Base-by-base conservation (phyloP, 2,113 vertebrate genomes). In the Entomyzon cyanotis region DNA sequence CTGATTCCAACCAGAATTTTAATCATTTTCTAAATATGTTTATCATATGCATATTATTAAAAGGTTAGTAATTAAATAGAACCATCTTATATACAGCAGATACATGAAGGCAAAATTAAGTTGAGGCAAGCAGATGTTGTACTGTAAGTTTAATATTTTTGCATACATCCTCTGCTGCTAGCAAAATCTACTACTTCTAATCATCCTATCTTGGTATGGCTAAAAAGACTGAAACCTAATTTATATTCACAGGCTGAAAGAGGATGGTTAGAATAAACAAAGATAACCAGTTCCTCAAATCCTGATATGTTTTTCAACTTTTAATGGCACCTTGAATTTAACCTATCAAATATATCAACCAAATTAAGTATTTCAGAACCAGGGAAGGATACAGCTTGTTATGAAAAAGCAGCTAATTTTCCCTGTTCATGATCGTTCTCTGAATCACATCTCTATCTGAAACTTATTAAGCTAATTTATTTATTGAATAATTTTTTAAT, bases 191-290 rank as follows among this genome's bases (percentile, higher is more conserved):
- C 44, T 47, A 22, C 23, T 65, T 70, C 84, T 46, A 28, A 77
- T 24, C 31, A 58, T 49, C 3, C 3, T 12, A 8, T 41, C 52
- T 62, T 84, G 33, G 30, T 67, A 63, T 0, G 0, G 42, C 35
- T 63, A 84, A 70, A 30, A 30, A 67, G 30, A 60, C 31, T 86
- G 28, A 83, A 62, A 78, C 7, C 30, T 35, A 41, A 74, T 84
- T 91, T 91, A 69, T 13, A 87, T 59, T 84, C 47, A 73, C 22
- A 5, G 2, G 46, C 35, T 84, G 59, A 84, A 84, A 78, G 35
- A 67, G 5, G 8, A 92, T 30, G 7, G 30, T 41, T 58, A 81
- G 30, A 77, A 64, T 39, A 69, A 85, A 76, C 19, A 69, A 62
- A 89, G 11, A 69, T 10, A 73, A 28, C 16, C 20, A 46, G 37